Percentiles rank a stretch among this genome's conserved stretches.
These are phyloP conservation scores for Tautogolabrus adspersus DNA, from an alignment of 2,113 vertebrate genomes.

Conservation along the genomic window DNA sequence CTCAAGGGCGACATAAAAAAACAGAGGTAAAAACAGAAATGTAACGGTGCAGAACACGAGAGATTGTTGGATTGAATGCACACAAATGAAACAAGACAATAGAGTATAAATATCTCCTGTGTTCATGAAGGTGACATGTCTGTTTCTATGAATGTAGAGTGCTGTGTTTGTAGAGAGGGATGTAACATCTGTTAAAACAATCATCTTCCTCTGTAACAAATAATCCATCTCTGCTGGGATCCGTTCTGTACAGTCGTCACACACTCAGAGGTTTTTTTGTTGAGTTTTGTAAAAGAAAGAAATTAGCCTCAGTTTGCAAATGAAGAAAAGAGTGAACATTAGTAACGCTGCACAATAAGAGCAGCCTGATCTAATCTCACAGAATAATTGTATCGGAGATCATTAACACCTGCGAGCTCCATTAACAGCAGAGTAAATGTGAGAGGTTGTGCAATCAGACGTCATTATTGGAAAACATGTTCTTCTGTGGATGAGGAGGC, in stretches of 20 bases:
- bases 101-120: too few species aligned
- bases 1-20: too few species aligned
- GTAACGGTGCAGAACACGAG: too few species aligned
- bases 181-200: background rate
- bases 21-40: too few species aligned
- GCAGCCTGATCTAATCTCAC: background rate
- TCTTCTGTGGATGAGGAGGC: background rate
- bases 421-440: background rate
- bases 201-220: too few species aligned
- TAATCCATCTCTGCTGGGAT: background rate
- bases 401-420: background rate
- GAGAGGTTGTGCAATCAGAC: background rate
- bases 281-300: too few species aligned
- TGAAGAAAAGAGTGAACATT: background rate
- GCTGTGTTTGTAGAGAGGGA: background rate
- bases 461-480: background rate
- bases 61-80: too few species aligned
- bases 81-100: too few species aligned
- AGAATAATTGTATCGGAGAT: background rate
- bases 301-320: too few species aligned
- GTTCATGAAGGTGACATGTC: too few species aligned
- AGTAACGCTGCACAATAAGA: background rate
- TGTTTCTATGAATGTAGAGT: too few species aligned
- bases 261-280: too few species aligned
- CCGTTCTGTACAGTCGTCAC: background rate